Base-by-base conservation (phyloP, 2,113 vertebrate species). In the Steatornis caripensis region DNA sequence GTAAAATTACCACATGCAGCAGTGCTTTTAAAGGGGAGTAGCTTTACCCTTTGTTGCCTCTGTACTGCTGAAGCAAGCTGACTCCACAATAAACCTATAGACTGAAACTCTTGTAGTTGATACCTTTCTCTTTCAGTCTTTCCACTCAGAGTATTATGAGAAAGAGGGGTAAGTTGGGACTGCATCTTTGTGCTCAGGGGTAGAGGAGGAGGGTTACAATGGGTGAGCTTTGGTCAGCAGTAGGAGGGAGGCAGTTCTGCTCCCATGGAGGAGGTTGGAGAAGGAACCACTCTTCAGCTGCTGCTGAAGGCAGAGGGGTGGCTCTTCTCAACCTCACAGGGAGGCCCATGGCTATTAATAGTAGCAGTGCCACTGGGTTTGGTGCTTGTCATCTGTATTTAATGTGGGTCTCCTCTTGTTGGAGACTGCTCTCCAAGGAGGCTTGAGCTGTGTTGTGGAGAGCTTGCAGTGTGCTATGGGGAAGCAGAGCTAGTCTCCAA, bases 341-440 rank as follows among this genome's bases (percentile, higher is more conserved):
- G 27, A 68, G 45, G 23, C 22, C 12, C 4, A 1, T 16, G 22
- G 51, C 36, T 6, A 15, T 11, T 15, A 26, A 10, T 1, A 19
- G 9, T 3, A 54, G 48, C 30, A 12, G 45, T 24, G 27, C 18
- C 7, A 1, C 29, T 20, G 36, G 1, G 3, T 48, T n/a, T n/a
- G 26, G 17, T 36, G 36, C 22, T 57, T 13, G 5, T 21, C 30
- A 26, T 7, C 19, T 39, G 15, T 45, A 15, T 15, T 45, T 65
- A 22, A 27, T 15, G 15, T 9, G 21, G 30, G 22, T n/a, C 23
- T 12, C 14, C 36, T 32, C 22, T 15, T 30, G 20, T 30, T 10
- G 5, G n/a, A 29, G 16, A 10, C 45, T 26, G 32, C 60, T n/a
- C 32, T 57, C 26, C 32, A 3, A 21, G 39, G 41, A 68, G 34